Evolutionary conservation across 1,140 invertebrate genomes (phyloP).

Genomic region (Acromyrmex charruanus): DNA sequence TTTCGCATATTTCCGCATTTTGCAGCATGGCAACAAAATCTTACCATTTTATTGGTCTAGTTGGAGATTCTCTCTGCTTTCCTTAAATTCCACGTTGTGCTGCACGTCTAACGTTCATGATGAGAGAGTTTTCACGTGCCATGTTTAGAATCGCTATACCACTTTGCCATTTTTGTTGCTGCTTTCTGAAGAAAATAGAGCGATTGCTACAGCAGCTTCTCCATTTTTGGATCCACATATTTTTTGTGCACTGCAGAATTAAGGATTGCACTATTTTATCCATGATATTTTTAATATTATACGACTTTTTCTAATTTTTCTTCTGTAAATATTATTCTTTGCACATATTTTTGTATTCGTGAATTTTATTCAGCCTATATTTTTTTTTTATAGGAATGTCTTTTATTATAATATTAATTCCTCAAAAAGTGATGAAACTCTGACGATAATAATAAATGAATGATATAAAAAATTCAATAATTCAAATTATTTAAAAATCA

Average conservation of each 20-base stretch:
- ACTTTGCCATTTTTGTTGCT: slow-evolving; percentile 23
- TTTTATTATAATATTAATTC: neutral
- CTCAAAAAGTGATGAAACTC: neutral
- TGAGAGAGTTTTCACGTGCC: slow-evolving; percentile 34
- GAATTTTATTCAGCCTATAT: slow-evolving; percentile 1
- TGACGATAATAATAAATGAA: no score
- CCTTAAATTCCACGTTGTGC: neutral
- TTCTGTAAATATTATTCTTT: neutral
- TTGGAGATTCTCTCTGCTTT: neutral
- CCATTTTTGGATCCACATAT: neutral
- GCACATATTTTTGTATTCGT: neutral
- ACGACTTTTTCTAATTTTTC: neutral
- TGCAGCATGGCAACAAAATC: neutral
- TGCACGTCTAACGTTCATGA: neutral
- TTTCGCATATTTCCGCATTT: neutral
- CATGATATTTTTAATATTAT: neutral
- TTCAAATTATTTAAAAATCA: neutral
- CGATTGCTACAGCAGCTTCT: neutral
- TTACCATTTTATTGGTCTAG: slow-evolving; percentile 1
- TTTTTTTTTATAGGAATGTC: neutral
- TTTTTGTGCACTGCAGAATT: neutral
- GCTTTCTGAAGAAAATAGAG: slow-evolving; percentile 34
- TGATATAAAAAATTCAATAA: neutral
- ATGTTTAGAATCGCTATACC: slow-evolving; percentile 40
- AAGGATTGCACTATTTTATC: neutral